Evolutionary conservation across 2,113 vertebrate genomes (phyloP), one percentile per base, ranked within the genome.

Genomic region (Cettia cetti): DNA sequence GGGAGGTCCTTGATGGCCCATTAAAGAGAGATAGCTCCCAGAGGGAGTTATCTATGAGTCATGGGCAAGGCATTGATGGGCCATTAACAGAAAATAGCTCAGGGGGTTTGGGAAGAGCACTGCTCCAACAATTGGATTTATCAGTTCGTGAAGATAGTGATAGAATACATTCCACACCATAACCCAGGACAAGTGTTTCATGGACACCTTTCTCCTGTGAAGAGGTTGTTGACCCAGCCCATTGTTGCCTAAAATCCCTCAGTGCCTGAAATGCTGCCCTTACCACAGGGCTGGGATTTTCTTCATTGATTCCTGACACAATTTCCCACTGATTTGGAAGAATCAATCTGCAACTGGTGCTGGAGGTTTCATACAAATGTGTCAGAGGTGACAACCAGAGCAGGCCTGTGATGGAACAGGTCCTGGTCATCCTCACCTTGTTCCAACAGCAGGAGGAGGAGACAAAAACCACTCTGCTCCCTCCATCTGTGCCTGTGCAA

Each of bases 321-420:
- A 27, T n/a, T 89, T 52, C 68, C 30, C 72, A 45, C 7, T 10
- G 11, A 37, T 74, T 12, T 89, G 30, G 13, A 44, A 57, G 71
- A 53, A 28, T 10, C 0, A 0, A 57, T 33, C 47, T 61, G 40
- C 35, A 61, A 0, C 1, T 28, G 64, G 57, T 65, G 42, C 40
- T 72, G 63, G 20, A 39, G 53, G 20, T 22, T 91, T 49, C 24
- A 17, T 4, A 8, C 26, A 24, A 91, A 79, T 4, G 10, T 21
- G 20, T 35, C 77, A 4, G n/a, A 5, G 3, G 49, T 30, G 68
- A 33, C 27, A 35, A 35, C 40, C 3, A 2, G 59, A 53, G 27
- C n/a, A 39, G 30, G 45, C 45, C 14, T 15, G 9, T 11, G 31
- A 8, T 2, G 18, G 61, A 44, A 33, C 63, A 13, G 53, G 19